These are phyloP conservation scores for Felis catus DNA, from an alignment of 2,113 vertebrate genomes.

Conservation along the genomic window F.catus_Fca126_mat1.0 CM031412.1:118929501-118930000, in stretches of 20 bases:
- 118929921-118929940: background rate
- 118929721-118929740: background rate
- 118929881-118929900: background rate
- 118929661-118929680: background rate
- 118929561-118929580: background rate
- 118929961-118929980: background rate
- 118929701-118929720: background rate
- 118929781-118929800: background rate
- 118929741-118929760: background rate
- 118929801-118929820: background rate
- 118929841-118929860: background rate
- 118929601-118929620: background rate
- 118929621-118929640: background rate
- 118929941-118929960: background rate
- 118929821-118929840: background rate
- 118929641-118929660: background rate
- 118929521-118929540: background rate
- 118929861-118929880: background rate
- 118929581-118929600: background rate
- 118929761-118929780: background rate
- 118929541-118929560: background rate
- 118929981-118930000: background rate
- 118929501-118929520: background rate
- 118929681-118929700: background rate
- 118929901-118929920: background rate